Base-by-base conservation (phyloP, 2,797 vertebrate species). In the Epinephelus awoara region DNA sequence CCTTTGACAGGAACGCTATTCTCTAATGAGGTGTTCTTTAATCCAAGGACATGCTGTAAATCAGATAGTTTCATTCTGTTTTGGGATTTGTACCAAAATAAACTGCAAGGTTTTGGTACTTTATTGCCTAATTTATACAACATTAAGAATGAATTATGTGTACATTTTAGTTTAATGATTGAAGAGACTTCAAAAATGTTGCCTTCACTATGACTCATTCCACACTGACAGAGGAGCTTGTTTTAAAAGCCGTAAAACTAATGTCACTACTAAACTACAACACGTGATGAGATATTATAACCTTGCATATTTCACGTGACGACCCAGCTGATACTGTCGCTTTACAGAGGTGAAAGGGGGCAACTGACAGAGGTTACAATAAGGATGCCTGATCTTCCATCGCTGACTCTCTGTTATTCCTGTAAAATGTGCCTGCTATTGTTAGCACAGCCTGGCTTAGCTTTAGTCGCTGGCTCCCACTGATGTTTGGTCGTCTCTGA, bases 171-270 rank as follows among this genome's bases (percentile, higher is more conserved):
- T 29, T 29, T 29, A 29, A 8, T 34, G 34, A 34, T 34, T 34
- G 34, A 29, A 29, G 34, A 34, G 34, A 34, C 34, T 34, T 34
- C 34, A 34, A 34, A 29, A 34, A 57, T 52, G 18, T 18, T 15
- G 2, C 25, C 13, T 23, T 67, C n/a, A 64, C 25, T 68, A 79
- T 38, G 67, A 79, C 73, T 42, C 64, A 72, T 88, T 81, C 15
- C 72, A 47, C 67, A 58, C 70, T 87, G 59, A 74, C 63, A 56
- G 38, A 52, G 23, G 29, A 58, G 44, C 66, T 72, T 78, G 67
- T 82, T 86, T 75, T 82, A 50, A 82, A 82, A 77, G 82, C 44
- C 40, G 72, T 51, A 29, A 79, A 80, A 89, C 92, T 86, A 85
- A 86, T 92, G 77, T 62, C 49, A 12, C 55, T 25, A 56, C 34